phyloP scores from a whole-genome alignment of 2,797 vertebrate species.

The Rhinophrynus dorsalis region DNA sequence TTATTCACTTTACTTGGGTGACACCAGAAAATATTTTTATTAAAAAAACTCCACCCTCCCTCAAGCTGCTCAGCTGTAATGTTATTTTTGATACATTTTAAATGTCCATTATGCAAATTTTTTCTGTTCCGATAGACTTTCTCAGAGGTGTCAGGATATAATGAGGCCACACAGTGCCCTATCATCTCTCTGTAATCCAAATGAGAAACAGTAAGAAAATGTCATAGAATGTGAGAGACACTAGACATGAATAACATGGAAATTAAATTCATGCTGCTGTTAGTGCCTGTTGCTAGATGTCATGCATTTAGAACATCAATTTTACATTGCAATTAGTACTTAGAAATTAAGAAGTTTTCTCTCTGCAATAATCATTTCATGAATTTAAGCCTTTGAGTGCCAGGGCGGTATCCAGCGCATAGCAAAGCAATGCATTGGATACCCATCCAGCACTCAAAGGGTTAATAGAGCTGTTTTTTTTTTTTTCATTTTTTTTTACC shows the following conservation, averaged over 20 bases:
- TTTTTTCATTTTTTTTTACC: too few relatives aligned
- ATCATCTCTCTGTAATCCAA: slow-evolving; percentile 61
- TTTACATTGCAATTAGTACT: slow-evolving; percentile 27
- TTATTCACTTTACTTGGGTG: too few relatives aligned
- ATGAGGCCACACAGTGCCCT: slow-evolving; percentile 54
- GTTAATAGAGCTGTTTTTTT: too few relatives aligned
- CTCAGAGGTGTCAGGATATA: slow-evolving; percentile 60
- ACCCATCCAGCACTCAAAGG: too few relatives aligned
- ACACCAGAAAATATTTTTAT: too few relatives aligned
- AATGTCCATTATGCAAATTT: slow-evolving; percentile 50
- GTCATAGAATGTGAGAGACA: slow-evolving; percentile 55
- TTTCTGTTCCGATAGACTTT: slow-evolving; percentile 41
- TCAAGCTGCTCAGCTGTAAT: slow-evolving; percentile 44
- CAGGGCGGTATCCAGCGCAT: too few relatives aligned
- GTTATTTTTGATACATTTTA: slow-evolving; percentile 50
- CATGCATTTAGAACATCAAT: slow-evolving; percentile 44
- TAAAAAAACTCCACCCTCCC: slow-evolving; percentile 53
- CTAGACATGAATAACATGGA: slow-evolving; percentile 52
- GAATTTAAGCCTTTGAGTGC: too few relatives aligned
- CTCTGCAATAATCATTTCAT: too few relatives aligned
- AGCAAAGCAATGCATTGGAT: too few relatives aligned
- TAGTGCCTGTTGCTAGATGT: slow-evolving; percentile 24
- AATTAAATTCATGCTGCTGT: slow-evolving; percentile 15
- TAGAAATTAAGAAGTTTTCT: slow-evolving; percentile 25
- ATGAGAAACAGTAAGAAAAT: slow-evolving; percentile 55